A percentile compares a stretch with the other conserved stretches of the same genome.
Evolutionary conservation across 2,113 vertebrate species (phyloP).

Genomic region (Glareola pratincola): DNA sequence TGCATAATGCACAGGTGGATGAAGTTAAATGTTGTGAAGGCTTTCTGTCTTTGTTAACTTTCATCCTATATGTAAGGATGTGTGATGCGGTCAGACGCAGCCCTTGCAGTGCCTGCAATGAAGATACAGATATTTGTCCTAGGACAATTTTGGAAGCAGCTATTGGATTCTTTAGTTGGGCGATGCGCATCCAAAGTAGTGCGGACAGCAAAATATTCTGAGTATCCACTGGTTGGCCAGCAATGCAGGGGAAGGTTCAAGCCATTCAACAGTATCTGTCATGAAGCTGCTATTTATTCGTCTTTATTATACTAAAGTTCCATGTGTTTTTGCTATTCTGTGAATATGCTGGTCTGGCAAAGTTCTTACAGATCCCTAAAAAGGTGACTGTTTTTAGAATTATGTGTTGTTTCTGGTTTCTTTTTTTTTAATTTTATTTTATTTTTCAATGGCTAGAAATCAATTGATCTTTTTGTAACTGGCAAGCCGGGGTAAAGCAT

Average conservation of each 20-base stretch:
- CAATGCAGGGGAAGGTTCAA: not conserved
- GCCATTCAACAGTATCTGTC: conserved; percentile 17
- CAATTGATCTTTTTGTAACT: conserved; percentile 52
- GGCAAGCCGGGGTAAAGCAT: conserved; percentile 7
- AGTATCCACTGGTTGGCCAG: not conserved
- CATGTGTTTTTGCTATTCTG: conserved; percentile 61
- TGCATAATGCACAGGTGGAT: accelerated
- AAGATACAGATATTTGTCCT: not conserved
- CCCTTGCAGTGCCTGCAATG: not conserved
- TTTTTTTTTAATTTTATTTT: not conserved
- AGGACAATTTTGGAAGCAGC: not conserved
- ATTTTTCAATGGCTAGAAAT: conserved; percentile 41
- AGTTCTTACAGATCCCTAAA: conserved; percentile 25
- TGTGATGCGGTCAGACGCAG: not conserved
- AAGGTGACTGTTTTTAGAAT: conserved; percentile 57
- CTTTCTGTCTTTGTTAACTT: not conserved
- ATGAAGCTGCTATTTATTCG: conserved; percentile 36
- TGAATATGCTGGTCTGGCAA: conserved; percentile 23
- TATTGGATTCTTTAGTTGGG: not conserved
- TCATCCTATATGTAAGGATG: not conserved
- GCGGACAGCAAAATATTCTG: not conserved
- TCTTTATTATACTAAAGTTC: conserved; percentile 34
- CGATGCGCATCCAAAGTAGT: not conserved
- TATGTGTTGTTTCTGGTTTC: conserved; percentile 57
- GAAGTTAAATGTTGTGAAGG: not conserved